Evolutionary conservation across 2,113 vertebrate species (phyloP).

Genomic region (Chionis minor): DNA sequence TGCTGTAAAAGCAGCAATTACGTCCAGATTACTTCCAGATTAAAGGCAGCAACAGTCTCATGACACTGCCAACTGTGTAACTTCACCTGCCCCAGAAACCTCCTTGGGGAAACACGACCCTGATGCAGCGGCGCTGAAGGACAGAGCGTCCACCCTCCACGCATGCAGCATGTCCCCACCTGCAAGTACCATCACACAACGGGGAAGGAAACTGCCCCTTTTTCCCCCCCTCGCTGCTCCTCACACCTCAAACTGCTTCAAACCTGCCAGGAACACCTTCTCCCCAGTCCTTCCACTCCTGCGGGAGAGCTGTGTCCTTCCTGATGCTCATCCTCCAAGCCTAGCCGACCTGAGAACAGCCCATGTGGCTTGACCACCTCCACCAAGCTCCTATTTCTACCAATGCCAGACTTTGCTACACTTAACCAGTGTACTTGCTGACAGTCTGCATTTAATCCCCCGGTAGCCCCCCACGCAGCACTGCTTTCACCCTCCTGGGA

Average conservation of each 20-base stretch:
- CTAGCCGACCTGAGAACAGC: not conserved
- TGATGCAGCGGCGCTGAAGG: not conserved
- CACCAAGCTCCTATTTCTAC: not conserved
- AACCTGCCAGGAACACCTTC: not conserved
- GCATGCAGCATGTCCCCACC: too few species aligned
- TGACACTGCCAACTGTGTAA: too few species aligned
- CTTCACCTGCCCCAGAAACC: not conserved
- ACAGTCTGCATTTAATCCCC: not conserved
- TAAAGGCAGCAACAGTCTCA: not conserved
- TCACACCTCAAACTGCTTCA: not conserved
- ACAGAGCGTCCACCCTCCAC: not conserved
- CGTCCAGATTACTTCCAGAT: not conserved
- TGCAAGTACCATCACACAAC: too few species aligned
- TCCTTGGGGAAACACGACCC: not conserved
- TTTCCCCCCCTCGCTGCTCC: not conserved
- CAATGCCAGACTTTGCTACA: not conserved
- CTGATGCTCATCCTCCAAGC: too few species aligned
- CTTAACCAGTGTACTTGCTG: not conserved
- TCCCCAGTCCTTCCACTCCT: not conserved
- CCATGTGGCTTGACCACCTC: not conserved
- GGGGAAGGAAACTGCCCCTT: not conserved
- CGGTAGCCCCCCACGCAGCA: not conserved
- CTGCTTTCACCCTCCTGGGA: not conserved
- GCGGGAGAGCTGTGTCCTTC: not conserved
- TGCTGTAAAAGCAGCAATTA: not conserved